A percentile compares a stretch with the other conserved stretches of the same genome.
phyloP scores from a whole-genome alignment of 2,113 vertebrate species.

The Irena cyanogastra region DNA sequence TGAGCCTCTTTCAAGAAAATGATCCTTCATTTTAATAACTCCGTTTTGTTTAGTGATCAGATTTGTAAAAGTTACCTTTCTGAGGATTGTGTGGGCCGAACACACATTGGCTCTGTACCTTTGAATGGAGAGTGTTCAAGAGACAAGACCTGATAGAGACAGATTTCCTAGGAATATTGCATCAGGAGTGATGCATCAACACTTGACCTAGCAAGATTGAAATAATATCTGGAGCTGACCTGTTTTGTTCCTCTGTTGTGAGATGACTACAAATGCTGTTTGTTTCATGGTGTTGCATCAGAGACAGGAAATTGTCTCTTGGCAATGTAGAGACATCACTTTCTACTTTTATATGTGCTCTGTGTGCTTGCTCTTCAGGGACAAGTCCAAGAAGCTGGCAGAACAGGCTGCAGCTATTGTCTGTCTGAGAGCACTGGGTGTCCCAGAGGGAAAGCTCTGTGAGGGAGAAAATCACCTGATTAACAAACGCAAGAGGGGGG shows the following conservation, averaged over 20 bases:
- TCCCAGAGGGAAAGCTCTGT: conserved; percentile 83
- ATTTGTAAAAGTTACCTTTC: neutral
- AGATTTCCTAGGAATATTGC: neutral
- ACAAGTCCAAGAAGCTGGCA: conserved; percentile 95
- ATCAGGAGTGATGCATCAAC: neutral
- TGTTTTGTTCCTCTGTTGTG: neutral
- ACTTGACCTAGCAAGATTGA: neutral
- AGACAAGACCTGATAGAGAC: neutral
- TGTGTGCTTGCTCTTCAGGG: conserved; percentile 75
- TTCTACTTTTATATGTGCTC: conserved; percentile 1
- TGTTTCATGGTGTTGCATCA: neutral
- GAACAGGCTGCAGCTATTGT: conserved; percentile 93
- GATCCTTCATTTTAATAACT: neutral
- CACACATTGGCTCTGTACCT: neutral
- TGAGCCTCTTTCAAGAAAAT: neutral
- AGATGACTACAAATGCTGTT: neutral
- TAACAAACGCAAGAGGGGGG: conserved; percentile 88
- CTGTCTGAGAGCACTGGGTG: conserved; percentile 81
- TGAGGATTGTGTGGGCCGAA: neutral
- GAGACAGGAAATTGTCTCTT: neutral
- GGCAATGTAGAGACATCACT: neutral
- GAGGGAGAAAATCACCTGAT: conserved; percentile 75
- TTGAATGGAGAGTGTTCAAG: neutral
- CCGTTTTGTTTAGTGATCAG: neutral
- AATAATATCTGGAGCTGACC: neutral